Evolutionary conservation across 2,888 invertebrate species (phyloP).

Genomic region (Baccha elongata): DNA sequence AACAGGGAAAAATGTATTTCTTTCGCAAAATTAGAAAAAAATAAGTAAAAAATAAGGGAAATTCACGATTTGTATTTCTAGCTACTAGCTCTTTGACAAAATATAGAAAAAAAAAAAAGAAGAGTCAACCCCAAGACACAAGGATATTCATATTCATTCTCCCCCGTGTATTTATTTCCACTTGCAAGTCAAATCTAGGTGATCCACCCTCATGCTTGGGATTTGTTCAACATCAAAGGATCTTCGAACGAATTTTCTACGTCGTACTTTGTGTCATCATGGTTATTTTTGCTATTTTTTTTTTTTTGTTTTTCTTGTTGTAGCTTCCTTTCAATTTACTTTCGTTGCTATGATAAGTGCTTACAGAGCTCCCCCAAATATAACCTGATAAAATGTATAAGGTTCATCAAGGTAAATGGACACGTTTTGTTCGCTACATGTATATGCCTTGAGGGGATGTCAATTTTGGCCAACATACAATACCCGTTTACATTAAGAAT

Average conservation of each 20-base stretch:
- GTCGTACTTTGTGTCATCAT: constrained; percentile 4
- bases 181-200: constrained; percentile 53
- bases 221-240: constrained; percentile 58
- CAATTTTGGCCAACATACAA: not conserved
- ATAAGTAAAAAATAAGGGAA: constrained; percentile 2
- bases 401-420: constrained; percentile 17
- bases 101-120: not conserved
- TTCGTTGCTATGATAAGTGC: constrained; percentile 28
- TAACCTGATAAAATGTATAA: not conserved
- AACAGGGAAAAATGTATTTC: constrained; percentile 38
- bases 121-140: not conserved
- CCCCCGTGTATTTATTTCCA: constrained; percentile 54
- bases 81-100: constrained; percentile 25
- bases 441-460: not conserved
- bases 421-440: constrained; percentile 1
- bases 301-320: constrained; percentile 2
- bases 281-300: constrained; percentile 19
- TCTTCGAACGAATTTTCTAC: constrained; percentile 31
- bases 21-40: constrained; percentile 30
- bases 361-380: constrained; percentile 1
- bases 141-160: constrained; percentile 33
- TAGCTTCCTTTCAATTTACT: constrained; percentile 15
- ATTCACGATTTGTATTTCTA: constrained; percentile 15
- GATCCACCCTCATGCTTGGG: constrained; percentile 57
- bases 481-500: not conserved